Evolutionary conservation across 1,140 invertebrate genomes (phyloP).

Genomic region (Propsilocerus akamusi): DNA sequence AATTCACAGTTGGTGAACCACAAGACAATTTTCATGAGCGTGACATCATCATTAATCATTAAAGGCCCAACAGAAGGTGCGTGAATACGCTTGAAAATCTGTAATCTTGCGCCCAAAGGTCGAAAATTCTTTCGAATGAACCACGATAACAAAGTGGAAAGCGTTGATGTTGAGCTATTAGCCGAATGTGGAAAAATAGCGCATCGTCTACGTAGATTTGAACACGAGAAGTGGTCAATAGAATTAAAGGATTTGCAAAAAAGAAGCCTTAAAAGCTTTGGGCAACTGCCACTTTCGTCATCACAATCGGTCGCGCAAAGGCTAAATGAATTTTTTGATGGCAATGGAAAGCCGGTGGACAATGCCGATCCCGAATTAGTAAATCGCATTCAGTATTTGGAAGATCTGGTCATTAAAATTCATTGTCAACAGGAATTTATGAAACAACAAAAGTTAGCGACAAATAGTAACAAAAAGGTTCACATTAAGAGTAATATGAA

Average conservation of each 20-base stretch:
- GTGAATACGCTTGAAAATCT: too few relatives aligned
- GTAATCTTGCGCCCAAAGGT: too few relatives aligned
- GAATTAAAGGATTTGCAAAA: neutral
- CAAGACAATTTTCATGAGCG: too few relatives aligned
- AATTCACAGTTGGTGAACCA: too few relatives aligned
- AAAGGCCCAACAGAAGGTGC: too few relatives aligned
- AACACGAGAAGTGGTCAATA: neutral
- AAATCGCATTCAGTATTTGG: neutral
- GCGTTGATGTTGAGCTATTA: conserved; percentile 4
- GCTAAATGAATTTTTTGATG: neutral
- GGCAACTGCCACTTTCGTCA: neutral
- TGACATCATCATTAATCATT: too few relatives aligned
- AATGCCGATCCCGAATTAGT: neutral
- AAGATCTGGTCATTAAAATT: neutral
- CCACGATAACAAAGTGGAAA: neutral
- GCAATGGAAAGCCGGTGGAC: neutral
- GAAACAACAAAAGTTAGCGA: neutral
- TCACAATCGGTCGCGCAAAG: neutral
- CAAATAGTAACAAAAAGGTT: neutral
- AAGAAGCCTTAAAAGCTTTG: neutral
- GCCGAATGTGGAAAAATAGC: neutral
- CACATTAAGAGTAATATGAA: neutral
- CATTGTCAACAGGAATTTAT: neutral
- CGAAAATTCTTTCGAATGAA: too few relatives aligned
- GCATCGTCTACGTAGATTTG: neutral